These are phyloP conservation scores for Hestina assimilis DNA, from an alignment of 1,140 invertebrate genomes.

Conservation along the genomic window DNA sequence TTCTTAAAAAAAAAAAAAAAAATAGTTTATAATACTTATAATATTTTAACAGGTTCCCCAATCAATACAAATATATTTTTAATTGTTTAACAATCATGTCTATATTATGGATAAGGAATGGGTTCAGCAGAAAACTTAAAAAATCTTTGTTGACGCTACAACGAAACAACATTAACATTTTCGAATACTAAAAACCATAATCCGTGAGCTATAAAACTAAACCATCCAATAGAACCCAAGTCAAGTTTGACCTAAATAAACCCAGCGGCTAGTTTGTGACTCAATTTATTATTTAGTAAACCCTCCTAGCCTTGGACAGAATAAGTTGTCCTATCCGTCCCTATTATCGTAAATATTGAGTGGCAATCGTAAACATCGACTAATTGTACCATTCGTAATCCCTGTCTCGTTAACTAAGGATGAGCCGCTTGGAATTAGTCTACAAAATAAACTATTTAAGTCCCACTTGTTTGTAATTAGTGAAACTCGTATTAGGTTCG, in stretches of 20 bases:
- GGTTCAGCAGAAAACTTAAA: too few relatives aligned
- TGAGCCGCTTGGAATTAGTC: neutral
- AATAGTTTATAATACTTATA: neutral
- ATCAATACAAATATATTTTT: too few relatives aligned
- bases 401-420: neutral
- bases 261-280: neutral
- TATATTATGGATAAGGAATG: too few relatives aligned
- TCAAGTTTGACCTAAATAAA: neutral
- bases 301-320: neutral
- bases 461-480: neutral
- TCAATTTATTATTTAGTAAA: constrained; percentile 1
- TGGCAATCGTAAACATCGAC: neutral
- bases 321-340: neutral
- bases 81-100: too few relatives aligned
- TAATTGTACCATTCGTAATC: neutral
- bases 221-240: neutral
- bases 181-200: too few relatives aligned
- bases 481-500: too few relatives aligned
- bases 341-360: constrained; percentile 8
- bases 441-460: neutral
- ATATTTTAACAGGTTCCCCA: neutral
- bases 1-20: neutral
- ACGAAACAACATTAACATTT: too few relatives aligned
- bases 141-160: too few relatives aligned
- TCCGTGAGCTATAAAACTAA: too few relatives aligned